phyloP scores from a whole-genome alignment of 2,113 vertebrate species.

The Centrocercus urophasianus region DNA sequence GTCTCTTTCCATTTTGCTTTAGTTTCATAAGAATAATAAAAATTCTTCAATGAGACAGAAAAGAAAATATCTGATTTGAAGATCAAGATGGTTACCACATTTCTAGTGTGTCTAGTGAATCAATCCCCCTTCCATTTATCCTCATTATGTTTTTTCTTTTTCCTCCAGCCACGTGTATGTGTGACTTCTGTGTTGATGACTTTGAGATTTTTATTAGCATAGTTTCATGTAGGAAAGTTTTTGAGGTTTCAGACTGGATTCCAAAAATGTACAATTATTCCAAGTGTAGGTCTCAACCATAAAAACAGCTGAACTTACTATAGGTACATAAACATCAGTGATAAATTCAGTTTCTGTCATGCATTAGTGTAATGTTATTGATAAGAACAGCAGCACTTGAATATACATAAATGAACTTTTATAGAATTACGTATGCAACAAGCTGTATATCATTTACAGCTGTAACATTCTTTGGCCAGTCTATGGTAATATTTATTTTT shows the following conservation, averaged over 20 bases:
- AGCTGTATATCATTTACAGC: not conserved
- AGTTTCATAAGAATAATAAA: rapidly evolving
- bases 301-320: not conserved
- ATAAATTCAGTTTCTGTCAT: not conserved
- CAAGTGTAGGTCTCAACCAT: not conserved
- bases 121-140: not conserved
- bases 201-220: not conserved
- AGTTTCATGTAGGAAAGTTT: not conserved
- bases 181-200: not conserved
- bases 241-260: not conserved
- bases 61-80: not conserved
- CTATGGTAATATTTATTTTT: not conserved
- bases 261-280: not conserved
- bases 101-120: not conserved
- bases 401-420: not conserved
- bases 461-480: not conserved
- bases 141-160: not conserved
- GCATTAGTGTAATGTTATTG: not conserved
- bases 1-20: not conserved
- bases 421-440: not conserved
- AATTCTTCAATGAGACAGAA: not conserved
- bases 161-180: not conserved
- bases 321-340: not conserved
- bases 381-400: not conserved
- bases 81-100: not conserved